phyloP scores from a whole-genome alignment of 2,113 vertebrate genomes.

The western clawed frog (Xenopus tropicalis) region UCB_Xtro_10.0 CM004448.2:52011501-52012000 shows the following conservation, averaged over 20 bases:
- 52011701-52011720: constrained; percentile 10
- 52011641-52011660: constrained; percentile 1
- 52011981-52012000: constrained; percentile 39
- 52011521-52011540: no score
- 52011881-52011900: constrained; percentile 1
- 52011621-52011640: constrained; percentile 7
- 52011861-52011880: neutral
- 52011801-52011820: constrained; percentile 7
- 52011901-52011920: constrained; percentile 31
- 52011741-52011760: constrained; percentile 13
- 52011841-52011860: neutral
- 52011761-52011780: neutral
- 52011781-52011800: neutral
- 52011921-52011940: constrained; percentile 30
- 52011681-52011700: neutral
- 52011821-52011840: constrained; percentile 14
- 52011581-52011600: no score
- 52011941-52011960: constrained; percentile 29
- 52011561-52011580: no score
- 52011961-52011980: constrained; percentile 26
- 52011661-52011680: neutral
- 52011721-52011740: constrained; percentile 11
- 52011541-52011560: no score
- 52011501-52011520: no score
- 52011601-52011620: neutral